phyloP scores from a whole-genome alignment of 2,888 invertebrate genomes.

The Yponomeuta sedellus region DNA sequence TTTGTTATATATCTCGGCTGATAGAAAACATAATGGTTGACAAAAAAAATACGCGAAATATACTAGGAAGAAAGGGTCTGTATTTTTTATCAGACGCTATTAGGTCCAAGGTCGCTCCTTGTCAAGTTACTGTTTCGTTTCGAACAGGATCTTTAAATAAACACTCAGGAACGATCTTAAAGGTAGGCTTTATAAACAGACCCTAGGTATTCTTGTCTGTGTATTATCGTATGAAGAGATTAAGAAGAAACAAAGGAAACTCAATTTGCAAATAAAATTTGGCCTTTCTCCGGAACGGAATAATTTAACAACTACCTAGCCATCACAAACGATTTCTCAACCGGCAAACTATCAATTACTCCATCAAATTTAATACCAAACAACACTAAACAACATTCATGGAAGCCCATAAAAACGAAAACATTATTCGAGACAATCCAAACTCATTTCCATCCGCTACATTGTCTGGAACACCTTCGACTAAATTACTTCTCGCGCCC shows the following conservation, averaged over 20 bases:
- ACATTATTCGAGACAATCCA: not conserved
- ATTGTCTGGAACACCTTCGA: not conserved
- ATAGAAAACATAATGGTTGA: too few relatives aligned
- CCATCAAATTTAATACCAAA: not conserved
- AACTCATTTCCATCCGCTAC: not conserved
- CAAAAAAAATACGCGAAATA: too few relatives aligned
- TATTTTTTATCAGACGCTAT: too few relatives aligned
- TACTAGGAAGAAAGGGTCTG: too few relatives aligned
- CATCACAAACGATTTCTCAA: not conserved
- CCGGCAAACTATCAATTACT: constrained; percentile 1
- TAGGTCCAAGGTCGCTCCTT: too few relatives aligned
- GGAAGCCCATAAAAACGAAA: not conserved
- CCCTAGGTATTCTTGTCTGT: too few relatives aligned
- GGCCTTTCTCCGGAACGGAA: not conserved
- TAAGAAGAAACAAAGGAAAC: not conserved
- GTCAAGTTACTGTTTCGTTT: too few relatives aligned
- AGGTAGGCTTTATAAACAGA: too few relatives aligned
- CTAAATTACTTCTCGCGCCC: not conserved
- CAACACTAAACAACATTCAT: not conserved
- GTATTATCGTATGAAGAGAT: not conserved
- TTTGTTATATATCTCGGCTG: too few relatives aligned
- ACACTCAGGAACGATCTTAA: too few relatives aligned
- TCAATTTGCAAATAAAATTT: not conserved
- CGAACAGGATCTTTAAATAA: too few relatives aligned
- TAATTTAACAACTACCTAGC: not conserved